Base-by-base conservation (phyloP, 2,888 invertebrate genomes). In the Rosalia funebris region DNA sequence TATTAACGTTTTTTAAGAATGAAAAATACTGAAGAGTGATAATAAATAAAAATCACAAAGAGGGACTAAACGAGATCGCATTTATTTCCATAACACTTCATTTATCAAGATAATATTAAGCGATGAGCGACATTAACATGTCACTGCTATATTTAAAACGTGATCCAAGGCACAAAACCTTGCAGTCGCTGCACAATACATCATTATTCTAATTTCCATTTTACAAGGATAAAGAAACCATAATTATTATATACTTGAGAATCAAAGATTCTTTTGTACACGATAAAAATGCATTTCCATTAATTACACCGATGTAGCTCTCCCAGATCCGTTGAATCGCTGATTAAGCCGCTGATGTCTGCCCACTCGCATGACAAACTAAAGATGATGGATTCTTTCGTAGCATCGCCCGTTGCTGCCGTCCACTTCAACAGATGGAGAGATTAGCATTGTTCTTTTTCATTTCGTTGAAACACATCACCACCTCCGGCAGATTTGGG, bases 271-370 rank as follows among this genome's bases (percentile, higher is more conserved):
- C 19, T 4, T 45, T 31, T 45, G 45, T 45, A 42, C 19, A 19
- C 10, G n/a, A 42, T 16, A 42, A n/a, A 42, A 16, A 31, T 20
- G 19, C 17, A 44, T 44, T 44, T 19, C 44, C 11, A 44, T 44
- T 44, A 44, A 44, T 44, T 19, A 11, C 17, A 42, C 10, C 19
- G 44, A 44, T 19, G 19, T 17, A 44, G 5, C 44, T 44, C 44
- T 44, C 2, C 44, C 20, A 20, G 16, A 44, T 17, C n/a, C 10
- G n/a, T 20, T 19, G 44, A 44, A 1, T 19, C 45, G 15, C 31
- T 31, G 45, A 45, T 25, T 45, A 31, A 45, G 45, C 11, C 25
- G 31, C 9, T 31, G 31, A 11, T 5, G 17, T 17, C 19, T 34
- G 34, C 34, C 34, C 11, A 34, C 34, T 34, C 34, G 34, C 20